Conservation (phyloP, 2,113 vertebrate species). For the Ornithorhynchus anatinus region DNA sequence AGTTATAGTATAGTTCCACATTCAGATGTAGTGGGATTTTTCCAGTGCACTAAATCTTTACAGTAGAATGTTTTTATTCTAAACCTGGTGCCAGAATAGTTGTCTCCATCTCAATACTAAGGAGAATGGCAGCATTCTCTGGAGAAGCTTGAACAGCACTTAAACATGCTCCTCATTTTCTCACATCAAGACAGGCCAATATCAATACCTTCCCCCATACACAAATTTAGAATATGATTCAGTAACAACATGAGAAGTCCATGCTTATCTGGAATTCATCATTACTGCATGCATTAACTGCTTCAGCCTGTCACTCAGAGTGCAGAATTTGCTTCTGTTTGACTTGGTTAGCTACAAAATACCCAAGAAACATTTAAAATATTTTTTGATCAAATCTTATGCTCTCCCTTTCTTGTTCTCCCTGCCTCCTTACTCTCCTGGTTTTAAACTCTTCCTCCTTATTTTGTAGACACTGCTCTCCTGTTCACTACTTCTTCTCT, state of each 20-base stretch:
- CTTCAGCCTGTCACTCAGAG: slow-evolving; percentile 38
- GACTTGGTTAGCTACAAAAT: slow-evolving; percentile 48
- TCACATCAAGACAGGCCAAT: slow-evolving; percentile 2
- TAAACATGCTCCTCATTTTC: neutral
- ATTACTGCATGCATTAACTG: slow-evolving; percentile 26
- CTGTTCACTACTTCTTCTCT: slow-evolving; percentile 99
- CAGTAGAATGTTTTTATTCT: neutral
- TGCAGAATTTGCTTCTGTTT: slow-evolving; percentile 47
- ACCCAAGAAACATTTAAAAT: slow-evolving; percentile 55
- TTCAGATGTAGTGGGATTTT: too few relatives aligned
- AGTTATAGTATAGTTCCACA: slow-evolving; percentile 10
- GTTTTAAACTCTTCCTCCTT: slow-evolving; percentile 82
- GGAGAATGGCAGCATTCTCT: neutral
- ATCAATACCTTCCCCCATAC: neutral
- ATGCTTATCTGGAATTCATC: slow-evolving; percentile 16
- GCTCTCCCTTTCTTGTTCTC: slow-evolving; percentile 77
- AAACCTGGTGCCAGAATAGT: neutral
- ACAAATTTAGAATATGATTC: slow-evolving; percentile 26
- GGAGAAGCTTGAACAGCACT: slow-evolving; percentile 2
- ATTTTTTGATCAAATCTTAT: slow-evolving; percentile 59
- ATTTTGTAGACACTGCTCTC: slow-evolving; percentile 97
- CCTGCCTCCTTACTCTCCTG: slow-evolving; percentile 74
- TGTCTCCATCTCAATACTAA: neutral
- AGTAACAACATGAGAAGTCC: slow-evolving; percentile 18
- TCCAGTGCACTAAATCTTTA: slow-evolving; percentile 7